Percentiles rank a stretch among this genome's conserved stretches.
Evolutionary conservation across 2,113 vertebrate genomes (phyloP).

Genomic region (Catagonus wagneri): DNA sequence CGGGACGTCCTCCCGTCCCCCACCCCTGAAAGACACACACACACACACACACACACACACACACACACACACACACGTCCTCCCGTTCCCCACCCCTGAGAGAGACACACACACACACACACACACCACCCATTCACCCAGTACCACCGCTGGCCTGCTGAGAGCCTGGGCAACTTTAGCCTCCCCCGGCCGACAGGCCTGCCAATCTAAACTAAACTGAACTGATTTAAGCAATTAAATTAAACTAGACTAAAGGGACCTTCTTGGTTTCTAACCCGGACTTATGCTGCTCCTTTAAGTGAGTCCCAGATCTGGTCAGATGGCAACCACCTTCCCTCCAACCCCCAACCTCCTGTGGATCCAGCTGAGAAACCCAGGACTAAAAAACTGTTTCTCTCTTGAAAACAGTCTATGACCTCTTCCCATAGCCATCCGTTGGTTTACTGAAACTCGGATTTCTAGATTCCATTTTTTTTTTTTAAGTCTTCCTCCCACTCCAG

Average conservation of each 20-base stretch:
- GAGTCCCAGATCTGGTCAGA: neutral
- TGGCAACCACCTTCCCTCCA: too few species aligned
- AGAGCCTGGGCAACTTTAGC: neutral
- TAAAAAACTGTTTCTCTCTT: neutral
- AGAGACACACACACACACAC: neutral
- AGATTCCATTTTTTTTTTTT: neutral
- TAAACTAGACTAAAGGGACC: neutral
- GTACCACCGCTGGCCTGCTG: neutral
- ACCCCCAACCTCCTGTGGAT: too few species aligned
- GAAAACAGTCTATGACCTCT: neutral
- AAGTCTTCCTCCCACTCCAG: neutral
- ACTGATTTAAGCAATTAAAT: too few species aligned
- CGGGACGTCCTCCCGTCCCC: too few species aligned
- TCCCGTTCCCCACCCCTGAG: too few species aligned
- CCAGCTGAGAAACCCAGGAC: neutral
- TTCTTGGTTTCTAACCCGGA: neutral
- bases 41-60: neutral
- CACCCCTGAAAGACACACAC: too few species aligned
- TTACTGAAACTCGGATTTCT: neutral
- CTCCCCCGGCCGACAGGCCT: accelerated
- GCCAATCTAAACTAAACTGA: too few species aligned
- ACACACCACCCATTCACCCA: neutral
- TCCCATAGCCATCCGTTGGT: neutral
- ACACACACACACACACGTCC: neutral
- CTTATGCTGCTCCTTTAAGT: neutral